These are phyloP conservation scores for Lagocephalus sceleratus DNA, from an alignment of 2,797 vertebrate species.

Conservation along the genomic window DNA sequence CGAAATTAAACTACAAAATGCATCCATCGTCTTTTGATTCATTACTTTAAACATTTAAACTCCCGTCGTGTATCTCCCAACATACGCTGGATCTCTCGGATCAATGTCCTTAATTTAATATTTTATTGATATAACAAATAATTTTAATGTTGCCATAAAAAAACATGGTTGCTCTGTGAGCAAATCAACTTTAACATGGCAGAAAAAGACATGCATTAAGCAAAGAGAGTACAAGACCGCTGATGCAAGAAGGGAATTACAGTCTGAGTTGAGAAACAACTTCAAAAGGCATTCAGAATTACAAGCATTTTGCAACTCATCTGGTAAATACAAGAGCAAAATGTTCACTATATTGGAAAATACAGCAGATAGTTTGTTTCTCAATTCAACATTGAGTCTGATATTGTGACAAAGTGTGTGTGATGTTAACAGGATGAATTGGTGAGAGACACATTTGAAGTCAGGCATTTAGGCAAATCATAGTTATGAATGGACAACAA, in stretches of 20 bases:
- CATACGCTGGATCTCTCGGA: too few species aligned
- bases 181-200: slow-evolving; percentile 54
- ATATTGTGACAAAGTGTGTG: slow-evolving; percentile 21
- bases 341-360: slow-evolving; percentile 41
- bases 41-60: too few species aligned
- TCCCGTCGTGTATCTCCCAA: too few species aligned
- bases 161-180: slow-evolving; percentile 56
- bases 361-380: slow-evolving; percentile 54
- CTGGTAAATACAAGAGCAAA: slow-evolving; percentile 31
- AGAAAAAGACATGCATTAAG: slow-evolving; percentile 48
- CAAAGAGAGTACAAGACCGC: slow-evolving; percentile 25
- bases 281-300: slow-evolving; percentile 36
- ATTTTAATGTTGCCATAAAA: slow-evolving; percentile 58
- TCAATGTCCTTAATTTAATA: slow-evolving; percentile 17
- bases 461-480: slow-evolving; percentile 53
- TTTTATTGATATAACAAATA: slow-evolving; percentile 59
- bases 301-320: slow-evolving; percentile 39
- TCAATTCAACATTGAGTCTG: slow-evolving; percentile 31
- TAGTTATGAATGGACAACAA: slow-evolving; percentile 30
- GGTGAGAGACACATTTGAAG: slow-evolving; percentile 43
- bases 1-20: neutral
- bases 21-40: neutral
- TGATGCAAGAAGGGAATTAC: slow-evolving; percentile 23
- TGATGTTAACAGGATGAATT: slow-evolving; percentile 26
- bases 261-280: slow-evolving; percentile 34